Percentiles rank a stretch among this genome's conserved stretches.
Evolutionary conservation across 1,140 invertebrate species (phyloP).

Genomic region (Pristionchus pacificus): DNA sequence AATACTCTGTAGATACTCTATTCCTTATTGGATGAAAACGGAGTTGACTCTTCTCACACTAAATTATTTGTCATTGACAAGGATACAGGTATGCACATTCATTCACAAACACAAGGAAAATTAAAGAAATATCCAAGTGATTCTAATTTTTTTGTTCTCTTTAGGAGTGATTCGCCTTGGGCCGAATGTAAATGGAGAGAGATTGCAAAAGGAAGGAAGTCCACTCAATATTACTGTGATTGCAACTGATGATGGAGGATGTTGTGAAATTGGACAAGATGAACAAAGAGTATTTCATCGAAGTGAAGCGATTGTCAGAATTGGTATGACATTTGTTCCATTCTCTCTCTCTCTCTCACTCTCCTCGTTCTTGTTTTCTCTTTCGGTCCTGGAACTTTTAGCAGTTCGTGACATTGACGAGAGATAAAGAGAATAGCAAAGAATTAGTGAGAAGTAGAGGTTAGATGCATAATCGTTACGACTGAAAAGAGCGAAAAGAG

Average conservation of each 20-base stretch:
- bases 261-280: slow-evolving; percentile 33
- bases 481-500: too few species aligned
- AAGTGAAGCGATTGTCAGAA: slow-evolving; percentile 43
- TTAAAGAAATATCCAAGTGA: not conserved
- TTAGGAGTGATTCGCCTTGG: slow-evolving; percentile 45
- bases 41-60: not conserved
- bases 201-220: slow-evolving; percentile 31
- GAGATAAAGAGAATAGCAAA: not conserved
- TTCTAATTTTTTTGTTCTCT: too few species aligned
- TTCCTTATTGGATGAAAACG: not conserved
- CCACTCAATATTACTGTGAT: slow-evolving; percentile 50
- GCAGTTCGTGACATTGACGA: too few species aligned
- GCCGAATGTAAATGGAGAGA: slow-evolving; percentile 26
- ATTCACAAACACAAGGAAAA: slow-evolving; percentile 44
- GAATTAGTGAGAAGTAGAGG: not conserved
- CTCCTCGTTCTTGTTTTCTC: too few species aligned
- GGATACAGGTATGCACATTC: not conserved
- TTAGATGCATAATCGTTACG: too few species aligned
- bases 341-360: too few species aligned
- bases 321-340: too few species aligned
- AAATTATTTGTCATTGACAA: not conserved
- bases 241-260: slow-evolving; percentile 51
- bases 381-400: too few species aligned
- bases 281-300: slow-evolving; percentile 26
- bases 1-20: not conserved